phyloP scores from a whole-genome alignment of 2,888 invertebrate species.

The Conchocele bisecta region DNA sequence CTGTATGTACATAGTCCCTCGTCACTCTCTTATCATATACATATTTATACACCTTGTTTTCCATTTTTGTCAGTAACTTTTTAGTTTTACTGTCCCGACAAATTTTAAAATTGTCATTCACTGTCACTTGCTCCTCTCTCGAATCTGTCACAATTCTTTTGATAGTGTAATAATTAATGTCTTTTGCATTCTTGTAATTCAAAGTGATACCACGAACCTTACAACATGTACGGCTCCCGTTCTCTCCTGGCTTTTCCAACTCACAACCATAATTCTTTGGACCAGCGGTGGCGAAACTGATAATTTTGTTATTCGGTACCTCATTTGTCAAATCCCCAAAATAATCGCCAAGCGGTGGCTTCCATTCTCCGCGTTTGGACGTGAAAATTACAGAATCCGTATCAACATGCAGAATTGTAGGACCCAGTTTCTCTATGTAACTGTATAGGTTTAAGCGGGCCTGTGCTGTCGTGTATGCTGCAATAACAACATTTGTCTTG shows the following conservation, averaged over 20 bases:
- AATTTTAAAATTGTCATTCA: too few relatives aligned
- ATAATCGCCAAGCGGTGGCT: slow-evolving; percentile 69
- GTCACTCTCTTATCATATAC: too few relatives aligned
- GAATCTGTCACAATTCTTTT: too few relatives aligned
- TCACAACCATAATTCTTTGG: slow-evolving; percentile 34
- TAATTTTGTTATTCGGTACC: slow-evolving; percentile 40
- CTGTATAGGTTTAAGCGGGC: slow-evolving; percentile 43
- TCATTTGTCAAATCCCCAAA: slow-evolving; percentile 81
- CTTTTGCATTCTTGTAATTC: slow-evolving; percentile 27
- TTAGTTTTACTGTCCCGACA: too few relatives aligned
- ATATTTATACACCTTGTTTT: too few relatives aligned
- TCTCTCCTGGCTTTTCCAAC: slow-evolving; percentile 15
- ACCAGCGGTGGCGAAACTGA: slow-evolving; percentile 22
- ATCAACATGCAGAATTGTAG: slow-evolving; percentile 9
- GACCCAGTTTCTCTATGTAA: slow-evolving; percentile 22
- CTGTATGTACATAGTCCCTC: too few relatives aligned
- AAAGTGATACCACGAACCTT: slow-evolving; percentile 38
- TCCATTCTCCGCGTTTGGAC: background rate
- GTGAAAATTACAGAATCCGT: slow-evolving; percentile 33
- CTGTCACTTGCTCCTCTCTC: too few relatives aligned
- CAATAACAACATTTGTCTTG: slow-evolving; percentile 37
- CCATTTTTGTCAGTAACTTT: too few relatives aligned
- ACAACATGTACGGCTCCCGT: slow-evolving; percentile 18
- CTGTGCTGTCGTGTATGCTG: slow-evolving; percentile 46
- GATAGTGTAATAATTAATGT: too few relatives aligned